Base-by-base conservation (phyloP, 2,888 invertebrate species). In the Rhagium mordax region DNA sequence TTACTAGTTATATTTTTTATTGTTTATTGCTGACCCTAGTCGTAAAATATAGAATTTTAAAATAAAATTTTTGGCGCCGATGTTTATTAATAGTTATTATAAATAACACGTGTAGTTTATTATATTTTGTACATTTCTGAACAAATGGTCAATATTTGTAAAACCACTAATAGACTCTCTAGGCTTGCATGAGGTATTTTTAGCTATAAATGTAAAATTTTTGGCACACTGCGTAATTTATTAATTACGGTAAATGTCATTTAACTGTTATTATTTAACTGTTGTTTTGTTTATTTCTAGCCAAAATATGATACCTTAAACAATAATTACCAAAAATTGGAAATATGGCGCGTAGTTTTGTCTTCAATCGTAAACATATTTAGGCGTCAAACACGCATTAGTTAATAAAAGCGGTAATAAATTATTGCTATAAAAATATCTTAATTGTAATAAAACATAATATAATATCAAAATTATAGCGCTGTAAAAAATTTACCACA, bases 381-480 rank as follows among this genome's bases (percentile, higher is more conserved):
- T 15, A 10, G 53, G 49, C 53, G 53, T 51, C 18, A 29, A 64
- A 65, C 20, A 16, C n/a, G 4, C 15, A 62, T 48, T 20, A 15
- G 10, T 20, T 29, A 51, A 51, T 65, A 53, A 53, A 53, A 65
- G 53, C 65, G 65, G 53, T 33, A n/a, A 65, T 65, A 65, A 53
- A 65, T 65, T 53, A 53, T 53, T 15, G 53, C 20, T 29, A 20
- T 53, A 65, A 53, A 64, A 65, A 53, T 65, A 51, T 64, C 24
- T 65, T 49, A 2, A 57, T 57, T 27, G 27, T 27, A 13, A 59
- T 59, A 29, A 55, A n/a, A 55, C 13, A 57, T 57, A 29, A 59
- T 16, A 33, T 48, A 16, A 51, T 49, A 64, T 64, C 10, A 49
- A 65, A 33, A 33, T 65, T 53, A 65, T 15, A 33, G 53, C 53